A percentile compares a stretch with the other conserved stretches of the same genome.
Evolutionary conservation across 2,797 vertebrate species (phyloP).

Genomic region (Sorex maritimensis): DNA sequence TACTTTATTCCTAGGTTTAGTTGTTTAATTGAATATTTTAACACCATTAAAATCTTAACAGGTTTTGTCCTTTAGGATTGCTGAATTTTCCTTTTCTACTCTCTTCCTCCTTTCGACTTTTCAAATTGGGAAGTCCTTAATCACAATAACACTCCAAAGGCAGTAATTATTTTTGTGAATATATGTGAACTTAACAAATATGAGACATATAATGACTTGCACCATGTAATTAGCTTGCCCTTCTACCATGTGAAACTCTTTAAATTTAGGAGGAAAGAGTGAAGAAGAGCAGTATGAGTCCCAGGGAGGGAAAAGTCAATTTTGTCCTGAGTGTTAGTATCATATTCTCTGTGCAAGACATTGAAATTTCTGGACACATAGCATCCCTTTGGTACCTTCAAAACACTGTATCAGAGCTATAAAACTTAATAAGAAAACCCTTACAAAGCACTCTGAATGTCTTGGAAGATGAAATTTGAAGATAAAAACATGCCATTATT

Average conservation of each 20-base stretch:
- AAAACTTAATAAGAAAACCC: slow-evolving; percentile 11
- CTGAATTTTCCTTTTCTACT: slow-evolving; percentile 4
- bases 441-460: not conserved
- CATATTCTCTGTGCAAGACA: not conserved
- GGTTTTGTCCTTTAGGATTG: slow-evolving; percentile 42
- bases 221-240: not conserved
- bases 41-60: not conserved
- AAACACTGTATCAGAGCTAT: not conserved
- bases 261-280: not conserved
- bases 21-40: too few species aligned
- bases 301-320: not conserved
- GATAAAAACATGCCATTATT: not conserved
- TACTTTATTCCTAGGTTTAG: too few species aligned
- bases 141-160: not conserved
- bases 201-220: not conserved
- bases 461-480: not conserved
- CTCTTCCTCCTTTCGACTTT: not conserved
- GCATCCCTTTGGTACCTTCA: not conserved
- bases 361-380: not conserved
- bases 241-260: not conserved
- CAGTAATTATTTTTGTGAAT: not conserved
- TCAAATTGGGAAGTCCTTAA: not conserved
- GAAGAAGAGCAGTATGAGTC: not conserved
- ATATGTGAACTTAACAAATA: not conserved
- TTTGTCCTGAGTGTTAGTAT: not conserved